phyloP scores from a whole-genome alignment of 2,113 vertebrate genomes.

The Nannobrachium achirus region DNA sequence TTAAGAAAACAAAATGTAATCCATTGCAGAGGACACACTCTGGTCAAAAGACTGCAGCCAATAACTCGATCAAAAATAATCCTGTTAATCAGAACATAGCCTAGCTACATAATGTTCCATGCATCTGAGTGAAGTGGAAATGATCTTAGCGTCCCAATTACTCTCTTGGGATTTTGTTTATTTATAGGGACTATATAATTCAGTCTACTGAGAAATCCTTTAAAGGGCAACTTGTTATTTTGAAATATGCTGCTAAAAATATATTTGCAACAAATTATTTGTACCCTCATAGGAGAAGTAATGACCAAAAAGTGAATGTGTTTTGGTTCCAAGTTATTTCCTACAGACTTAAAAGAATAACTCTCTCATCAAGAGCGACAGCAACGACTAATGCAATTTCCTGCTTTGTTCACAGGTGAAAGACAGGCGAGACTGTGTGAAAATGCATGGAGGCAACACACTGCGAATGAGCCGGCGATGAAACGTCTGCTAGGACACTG shows the following conservation, averaged over 20 bases:
- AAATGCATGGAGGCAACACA: constrained; percentile 77
- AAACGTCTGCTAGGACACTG: constrained; percentile 8
- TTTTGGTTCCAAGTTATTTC: not conserved
- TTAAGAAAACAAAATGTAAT: no score
- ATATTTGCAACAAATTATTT: constrained; percentile 2
- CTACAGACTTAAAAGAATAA: not conserved
- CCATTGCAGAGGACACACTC: no score
- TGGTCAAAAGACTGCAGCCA: no score
- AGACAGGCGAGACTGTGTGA: constrained; percentile 83
- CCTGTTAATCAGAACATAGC: no score
- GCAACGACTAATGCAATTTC: not conserved
- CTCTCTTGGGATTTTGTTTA: constrained; percentile 41
- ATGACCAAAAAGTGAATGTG: constrained; percentile 1
- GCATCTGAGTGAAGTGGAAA: constrained; percentile 8
- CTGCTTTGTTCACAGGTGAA: constrained; percentile 63
- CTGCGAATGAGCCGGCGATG: constrained; percentile 83
- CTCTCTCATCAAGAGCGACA: not conserved
- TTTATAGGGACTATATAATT: constrained; percentile 34
- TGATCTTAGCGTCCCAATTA: not conserved
- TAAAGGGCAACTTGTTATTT: constrained; percentile 38
- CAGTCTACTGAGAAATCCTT: constrained; percentile 38
- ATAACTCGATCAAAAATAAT: no score
- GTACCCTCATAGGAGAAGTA: not conserved
- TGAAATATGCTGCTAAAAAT: not conserved
- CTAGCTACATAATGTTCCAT: not conserved